Evolutionary conservation across 2,888 invertebrate species (phyloP), one percentile per base, ranked within the genome.

Genomic region (Orthonevra nobilis): DNA sequence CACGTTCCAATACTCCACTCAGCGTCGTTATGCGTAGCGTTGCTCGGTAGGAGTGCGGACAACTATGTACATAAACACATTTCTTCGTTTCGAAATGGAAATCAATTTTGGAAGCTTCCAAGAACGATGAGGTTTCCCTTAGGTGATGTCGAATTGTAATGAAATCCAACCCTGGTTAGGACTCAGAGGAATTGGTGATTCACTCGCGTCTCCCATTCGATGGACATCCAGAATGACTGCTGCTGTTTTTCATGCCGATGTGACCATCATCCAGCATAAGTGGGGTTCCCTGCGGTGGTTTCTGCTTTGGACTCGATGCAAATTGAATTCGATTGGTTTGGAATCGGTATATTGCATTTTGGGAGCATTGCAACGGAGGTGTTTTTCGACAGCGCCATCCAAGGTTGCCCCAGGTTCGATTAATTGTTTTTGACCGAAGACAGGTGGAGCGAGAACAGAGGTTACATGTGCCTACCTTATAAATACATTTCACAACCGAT

Each of bases 291-390:
- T 69, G 74, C 30, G 48, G 69, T 54, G 14, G 32, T n/a, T n/a
- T n/a, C 38, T 63, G 50, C 26, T 44, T 4, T 28, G 30, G 44
- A 64, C 58, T 60, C 15, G 52, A 60, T 72, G 60, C 64, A 77
- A 77, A 77, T 77, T 77, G 64, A 77, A 72, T 77, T 77, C 60
- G 40, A 72, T 77, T 56, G 64, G 50, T 64, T 56, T 17, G 44
- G 52, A 58, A 54, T 64, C 48, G 52, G 44, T 50, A 64, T 60
- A 40, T 64, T 72, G 77, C 72, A 66, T 46, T 72, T n/a, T 72
- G 58, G 64, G 50, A 58, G 64, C 7, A 38, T 32, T 28, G 58
- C 58, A 42, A 54, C 28, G 56, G 52, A 56, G 48, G 14, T 20
- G 26, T 15, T 36, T 23, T 23, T 3, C 23, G 17, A 58, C 44